Conservation (phyloP, 2,797 vertebrate genomes). For the Coendou prehensilis region DNA sequence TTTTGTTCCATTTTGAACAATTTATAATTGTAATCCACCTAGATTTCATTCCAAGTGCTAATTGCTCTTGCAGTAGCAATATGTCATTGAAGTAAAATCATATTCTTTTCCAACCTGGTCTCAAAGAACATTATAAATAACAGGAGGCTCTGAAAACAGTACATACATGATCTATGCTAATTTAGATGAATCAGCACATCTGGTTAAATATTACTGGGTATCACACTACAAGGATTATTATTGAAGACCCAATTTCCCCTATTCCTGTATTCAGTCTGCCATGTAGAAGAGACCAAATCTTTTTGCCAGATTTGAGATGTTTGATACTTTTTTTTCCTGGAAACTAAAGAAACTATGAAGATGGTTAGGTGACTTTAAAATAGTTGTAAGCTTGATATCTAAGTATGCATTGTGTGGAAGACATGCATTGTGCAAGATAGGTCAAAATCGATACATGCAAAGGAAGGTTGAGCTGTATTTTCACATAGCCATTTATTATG, state of each 20-base stretch:
- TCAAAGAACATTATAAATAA: constrained; percentile 57
- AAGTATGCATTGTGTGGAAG: not conserved
- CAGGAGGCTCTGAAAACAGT: constrained; percentile 53
- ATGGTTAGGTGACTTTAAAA: constrained; percentile 50
- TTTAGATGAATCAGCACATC: constrained; percentile 51
- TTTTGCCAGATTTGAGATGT: constrained; percentile 47
- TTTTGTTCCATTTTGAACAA: constrained; percentile 69
- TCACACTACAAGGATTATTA: constrained; percentile 31
- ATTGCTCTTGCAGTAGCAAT: constrained; percentile 59
- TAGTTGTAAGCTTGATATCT: constrained; percentile 5
- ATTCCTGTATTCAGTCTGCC: constrained; percentile 2
- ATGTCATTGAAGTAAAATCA: constrained; percentile 69
- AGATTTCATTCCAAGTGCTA: constrained; percentile 61
- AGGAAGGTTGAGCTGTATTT: constrained; percentile 33
- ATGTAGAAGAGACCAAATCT: not conserved
- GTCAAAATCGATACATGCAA: constrained; percentile 20
- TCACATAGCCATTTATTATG: constrained; percentile 57
- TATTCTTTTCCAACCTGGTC: constrained; percentile 56
- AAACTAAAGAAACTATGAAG: constrained; percentile 6
- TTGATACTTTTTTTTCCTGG: constrained; percentile 53
- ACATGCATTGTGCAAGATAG: constrained; percentile 27
- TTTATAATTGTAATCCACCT: constrained; percentile 72
- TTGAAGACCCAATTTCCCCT: not conserved
- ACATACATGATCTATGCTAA: constrained; percentile 35
- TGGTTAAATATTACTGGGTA: constrained; percentile 49